Evolutionary conservation across 1,140 invertebrate genomes (phyloP).

Genomic region (Parapsyche elsis): DNA sequence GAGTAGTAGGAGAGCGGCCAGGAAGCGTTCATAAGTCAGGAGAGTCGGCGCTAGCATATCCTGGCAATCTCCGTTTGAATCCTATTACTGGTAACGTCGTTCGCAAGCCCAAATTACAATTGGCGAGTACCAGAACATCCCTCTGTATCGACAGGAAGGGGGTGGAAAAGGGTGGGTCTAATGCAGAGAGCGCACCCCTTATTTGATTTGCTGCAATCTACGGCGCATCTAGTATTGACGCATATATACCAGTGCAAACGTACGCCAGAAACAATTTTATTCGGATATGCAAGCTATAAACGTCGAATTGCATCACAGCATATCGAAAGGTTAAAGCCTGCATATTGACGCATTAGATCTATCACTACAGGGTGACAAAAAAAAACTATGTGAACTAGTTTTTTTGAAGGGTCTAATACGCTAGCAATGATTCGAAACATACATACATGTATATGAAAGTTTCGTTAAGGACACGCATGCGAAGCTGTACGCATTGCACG

Average conservation of each 20-base stretch:
- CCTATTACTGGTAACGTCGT: conserved; percentile 35
- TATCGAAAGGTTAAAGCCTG: too few relatives aligned
- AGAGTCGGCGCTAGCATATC: background rate
- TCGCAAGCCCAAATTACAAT: conserved; percentile 30
- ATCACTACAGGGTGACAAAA: too few relatives aligned
- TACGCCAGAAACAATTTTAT: background rate
- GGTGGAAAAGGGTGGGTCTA: background rate
- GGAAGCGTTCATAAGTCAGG: conserved; percentile 27
- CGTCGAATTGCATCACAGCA: too few relatives aligned
- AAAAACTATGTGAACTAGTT: too few relatives aligned
- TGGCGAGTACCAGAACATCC: background rate
- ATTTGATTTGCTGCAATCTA: conserved; percentile 21
- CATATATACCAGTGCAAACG: background rate
- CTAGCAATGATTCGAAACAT: too few relatives aligned
- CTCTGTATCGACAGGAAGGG: background rate
- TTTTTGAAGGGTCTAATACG: too few relatives aligned
- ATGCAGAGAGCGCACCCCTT: background rate
- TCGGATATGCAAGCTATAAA: background rate
- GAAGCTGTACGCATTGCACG: too few relatives aligned
- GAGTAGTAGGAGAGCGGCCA: background rate
- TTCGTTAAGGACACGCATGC: too few relatives aligned
- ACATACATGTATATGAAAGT: too few relatives aligned
- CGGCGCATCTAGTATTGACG: background rate
- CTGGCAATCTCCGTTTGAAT: conserved; percentile 44
- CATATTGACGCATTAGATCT: too few relatives aligned